Percentiles rank a stretch among this genome's conserved stretches.
These are phyloP conservation scores for Gymnosoma rotundatum DNA, from an alignment of 2,888 invertebrate species.

Conservation along the genomic window DNA sequence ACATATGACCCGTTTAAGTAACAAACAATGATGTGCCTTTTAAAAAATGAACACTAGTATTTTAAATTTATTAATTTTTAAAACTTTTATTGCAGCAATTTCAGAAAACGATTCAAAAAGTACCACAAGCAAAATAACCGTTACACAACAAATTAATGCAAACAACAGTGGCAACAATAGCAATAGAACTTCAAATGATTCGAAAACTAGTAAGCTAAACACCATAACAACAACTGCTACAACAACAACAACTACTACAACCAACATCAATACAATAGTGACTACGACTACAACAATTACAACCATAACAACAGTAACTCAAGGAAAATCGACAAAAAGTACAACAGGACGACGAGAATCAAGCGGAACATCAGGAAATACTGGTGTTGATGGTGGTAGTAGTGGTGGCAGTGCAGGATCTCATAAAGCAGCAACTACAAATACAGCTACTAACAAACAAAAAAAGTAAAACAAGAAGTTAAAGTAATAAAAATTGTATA, in stretches of 20 bases:
- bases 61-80: too few relatives aligned
- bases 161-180: neutral
- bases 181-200: constrained; percentile 40
- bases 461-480: constrained; percentile 46
- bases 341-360: constrained; percentile 51
- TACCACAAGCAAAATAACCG: constrained; percentile 40
- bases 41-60: too few relatives aligned
- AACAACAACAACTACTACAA: constrained; percentile 26
- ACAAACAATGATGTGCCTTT: too few relatives aligned
- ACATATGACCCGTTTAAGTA: too few relatives aligned
- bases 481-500: neutral
- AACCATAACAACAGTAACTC: constrained; percentile 17
- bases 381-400: neutral
- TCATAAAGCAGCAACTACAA: constrained; percentile 32
- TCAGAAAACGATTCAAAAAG: constrained; percentile 51
- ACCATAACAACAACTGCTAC: constrained; percentile 45
- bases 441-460: constrained; percentile 48
- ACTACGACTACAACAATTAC: constrained; percentile 19
- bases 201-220: constrained; percentile 51
- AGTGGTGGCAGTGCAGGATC: constrained; percentile 1
- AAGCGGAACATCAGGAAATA: constrained; percentile 23
- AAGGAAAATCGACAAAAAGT: constrained; percentile 52
- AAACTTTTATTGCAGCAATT: constrained; percentile 44
- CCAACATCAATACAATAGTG: constrained; percentile 29
- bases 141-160: constrained; percentile 52